Conservation (phyloP, 2,888 invertebrate genomes). For the Chloroclysta siterata region DNA sequence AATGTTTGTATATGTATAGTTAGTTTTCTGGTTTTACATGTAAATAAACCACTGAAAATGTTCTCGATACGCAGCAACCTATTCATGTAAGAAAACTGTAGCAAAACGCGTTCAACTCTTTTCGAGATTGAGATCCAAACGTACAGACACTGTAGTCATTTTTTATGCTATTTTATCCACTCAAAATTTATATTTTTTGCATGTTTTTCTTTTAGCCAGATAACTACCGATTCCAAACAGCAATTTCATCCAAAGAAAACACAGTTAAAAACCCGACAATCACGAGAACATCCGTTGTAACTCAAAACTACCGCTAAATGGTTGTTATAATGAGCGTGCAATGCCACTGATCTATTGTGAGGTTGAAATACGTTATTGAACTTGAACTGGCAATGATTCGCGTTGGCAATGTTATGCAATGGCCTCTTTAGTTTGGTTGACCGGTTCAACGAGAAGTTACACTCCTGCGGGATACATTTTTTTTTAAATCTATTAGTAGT, state of each 20-base stretch:
- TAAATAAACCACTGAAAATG: too few relatives aligned
- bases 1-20: too few relatives aligned
- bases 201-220: background rate
- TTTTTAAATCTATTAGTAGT: too few relatives aligned
- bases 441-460: background rate
- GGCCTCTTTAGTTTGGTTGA: background rate
- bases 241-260: slow-evolving; percentile 3
- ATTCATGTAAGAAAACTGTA: background rate
- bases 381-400: slow-evolving; percentile 12
- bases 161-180: too few relatives aligned
- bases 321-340: slow-evolving; percentile 1
- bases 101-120: too few relatives aligned
- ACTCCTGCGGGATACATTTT: background rate
- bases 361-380: slow-evolving; percentile 22
- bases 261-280: slow-evolving; percentile 3
- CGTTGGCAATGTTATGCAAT: slow-evolving; percentile 4
- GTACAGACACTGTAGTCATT: too few relatives aligned
- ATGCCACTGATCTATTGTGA: slow-evolving; percentile 16
- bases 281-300: background rate
- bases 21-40: too few relatives aligned
- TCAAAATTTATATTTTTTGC: background rate
- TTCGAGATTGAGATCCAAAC: too few relatives aligned
- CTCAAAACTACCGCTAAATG: slow-evolving; percentile 8
- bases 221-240: background rate
- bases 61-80: too few relatives aligned